Conservation (phyloP, 1,140 invertebrate species). For the Psilanteris sp. region DNA sequence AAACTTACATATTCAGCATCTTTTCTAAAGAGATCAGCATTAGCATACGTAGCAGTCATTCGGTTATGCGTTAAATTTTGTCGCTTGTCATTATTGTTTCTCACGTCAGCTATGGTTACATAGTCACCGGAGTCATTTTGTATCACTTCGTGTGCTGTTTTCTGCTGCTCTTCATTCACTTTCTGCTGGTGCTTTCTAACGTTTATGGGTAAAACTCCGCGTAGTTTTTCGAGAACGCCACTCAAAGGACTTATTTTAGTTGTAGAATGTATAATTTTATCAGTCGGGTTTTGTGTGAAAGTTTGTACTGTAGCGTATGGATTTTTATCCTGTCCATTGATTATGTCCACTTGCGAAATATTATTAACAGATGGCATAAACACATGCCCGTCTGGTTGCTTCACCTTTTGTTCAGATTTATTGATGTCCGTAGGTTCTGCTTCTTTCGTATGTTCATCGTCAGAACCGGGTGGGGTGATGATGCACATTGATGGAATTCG, state of each 20-base stretch:
- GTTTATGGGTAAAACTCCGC: constrained; percentile 74
- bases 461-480: constrained; percentile 92
- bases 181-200: constrained; percentile 77
- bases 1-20: constrained; percentile 89
- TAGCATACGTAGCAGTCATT: constrained; percentile 70
- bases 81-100: constrained; percentile 85
- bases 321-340: constrained; percentile 80
- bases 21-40: constrained; percentile 74
- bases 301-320: constrained; percentile 81
- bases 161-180: constrained; percentile 60
- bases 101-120: constrained; percentile 90
- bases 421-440: constrained; percentile 63
- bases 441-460: constrained; percentile 86
- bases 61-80: constrained; percentile 80
- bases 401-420: constrained; percentile 49
- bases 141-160: constrained; percentile 70
- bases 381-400: constrained; percentile 62
- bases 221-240: constrained; percentile 76
- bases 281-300: constrained; percentile 45
- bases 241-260: constrained; percentile 70
- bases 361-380: constrained; percentile 76
- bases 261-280: constrained; percentile 19
- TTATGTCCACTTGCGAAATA: constrained; percentile 79
- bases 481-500: constrained; percentile 95
- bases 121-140: constrained; percentile 87